phyloP scores from a whole-genome alignment of 2,888 invertebrate genomes.

The Polyommatus icarus region DNA sequence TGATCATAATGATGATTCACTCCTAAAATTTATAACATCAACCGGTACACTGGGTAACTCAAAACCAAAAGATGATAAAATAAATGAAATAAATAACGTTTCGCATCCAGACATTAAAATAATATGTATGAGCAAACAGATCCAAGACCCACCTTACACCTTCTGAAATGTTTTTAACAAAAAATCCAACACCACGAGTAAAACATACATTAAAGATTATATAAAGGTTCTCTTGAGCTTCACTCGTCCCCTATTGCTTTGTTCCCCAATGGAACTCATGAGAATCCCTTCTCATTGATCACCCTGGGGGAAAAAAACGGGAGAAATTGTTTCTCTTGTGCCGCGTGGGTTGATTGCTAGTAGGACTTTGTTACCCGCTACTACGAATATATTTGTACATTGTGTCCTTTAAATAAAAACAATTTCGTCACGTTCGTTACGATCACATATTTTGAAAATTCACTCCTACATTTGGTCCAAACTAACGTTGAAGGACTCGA shows the following conservation, averaged over 20 bases:
- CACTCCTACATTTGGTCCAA: neutral
- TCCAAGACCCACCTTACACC: constrained; percentile 30
- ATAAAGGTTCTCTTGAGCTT: neutral
- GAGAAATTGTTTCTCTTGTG: neutral
- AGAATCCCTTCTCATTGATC: neutral
- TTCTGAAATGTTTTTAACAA: constrained; percentile 11
- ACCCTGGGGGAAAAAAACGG: neutral
- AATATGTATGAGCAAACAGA: constrained; percentile 1
- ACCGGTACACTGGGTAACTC: constrained; percentile 34
- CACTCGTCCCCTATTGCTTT: neutral
- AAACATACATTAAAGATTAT: constrained; percentile 10
- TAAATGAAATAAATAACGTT: constrained; percentile 13
- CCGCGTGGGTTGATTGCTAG: neutral
- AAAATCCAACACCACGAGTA: constrained; percentile 27
- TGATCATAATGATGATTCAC: constrained; percentile 35
- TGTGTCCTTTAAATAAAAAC: neutral
- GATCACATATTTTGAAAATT: too few species aligned
- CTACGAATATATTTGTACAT: constrained; percentile 11
- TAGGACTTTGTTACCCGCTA: neutral
- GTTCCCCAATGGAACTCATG: neutral
- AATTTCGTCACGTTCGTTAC: neutral
- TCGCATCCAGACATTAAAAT: neutral
- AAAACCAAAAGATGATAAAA: neutral
- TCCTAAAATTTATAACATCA: neutral
- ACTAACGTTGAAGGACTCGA: neutral